A percentile compares a stretch with the other conserved stretches of the same genome.
These are phyloP conservation scores for Streptopelia turtur DNA, from an alignment of 2,797 vertebrate species.

Conservation along the genomic window DNA sequence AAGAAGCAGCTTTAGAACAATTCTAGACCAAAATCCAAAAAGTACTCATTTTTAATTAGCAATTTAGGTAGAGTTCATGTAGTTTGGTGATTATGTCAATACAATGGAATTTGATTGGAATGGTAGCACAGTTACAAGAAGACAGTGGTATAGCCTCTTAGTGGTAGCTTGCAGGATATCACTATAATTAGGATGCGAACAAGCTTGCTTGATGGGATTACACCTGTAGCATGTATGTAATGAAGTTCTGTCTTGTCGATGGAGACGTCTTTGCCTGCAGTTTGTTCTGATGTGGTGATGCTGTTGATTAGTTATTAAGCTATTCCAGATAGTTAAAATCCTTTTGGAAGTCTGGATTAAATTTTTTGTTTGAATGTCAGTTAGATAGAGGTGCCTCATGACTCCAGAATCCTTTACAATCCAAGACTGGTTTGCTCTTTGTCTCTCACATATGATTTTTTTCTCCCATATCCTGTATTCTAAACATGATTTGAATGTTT, in stretches of 20 bases:
- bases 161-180: neutral
- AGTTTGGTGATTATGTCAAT: neutral
- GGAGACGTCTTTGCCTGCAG: neutral
- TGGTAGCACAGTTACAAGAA: neutral
- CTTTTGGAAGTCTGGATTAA: neutral
- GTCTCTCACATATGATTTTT: neutral
- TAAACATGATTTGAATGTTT: neutral
- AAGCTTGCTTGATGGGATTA: neutral
- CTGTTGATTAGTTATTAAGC: neutral
- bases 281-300: neutral
- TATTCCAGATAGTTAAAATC: neutral
- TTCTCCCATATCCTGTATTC: neutral
- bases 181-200: neutral
- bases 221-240: rapidly evolving
- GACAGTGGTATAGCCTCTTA: neutral
- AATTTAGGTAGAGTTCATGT: neutral
- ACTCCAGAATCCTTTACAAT: neutral
- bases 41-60: neutral
- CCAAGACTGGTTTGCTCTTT: neutral
- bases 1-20: neutral
- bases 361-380: neutral
- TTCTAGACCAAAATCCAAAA: neutral
- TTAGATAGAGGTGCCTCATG: neutral
- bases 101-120: neutral
- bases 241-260: neutral